Conservation (phyloP, 2,113 vertebrate species). For the Muntiacus reevesi region DNA sequence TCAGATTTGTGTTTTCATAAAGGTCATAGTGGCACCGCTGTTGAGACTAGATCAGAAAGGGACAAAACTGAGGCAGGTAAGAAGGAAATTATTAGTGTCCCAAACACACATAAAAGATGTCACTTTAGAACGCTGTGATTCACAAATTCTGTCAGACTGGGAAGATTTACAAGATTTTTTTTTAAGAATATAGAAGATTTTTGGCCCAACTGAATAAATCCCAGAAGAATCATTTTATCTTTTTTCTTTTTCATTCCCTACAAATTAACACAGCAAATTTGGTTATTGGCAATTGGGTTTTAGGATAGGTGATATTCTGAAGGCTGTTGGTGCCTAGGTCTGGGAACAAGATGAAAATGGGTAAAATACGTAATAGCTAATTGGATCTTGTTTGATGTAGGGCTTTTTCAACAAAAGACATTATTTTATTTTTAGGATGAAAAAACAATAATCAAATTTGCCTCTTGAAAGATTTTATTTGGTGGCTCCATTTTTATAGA, state of each 20-base stretch:
- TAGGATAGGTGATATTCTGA: background rate
- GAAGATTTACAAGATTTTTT: background rate
- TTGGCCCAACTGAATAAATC: background rate
- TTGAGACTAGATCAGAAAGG: background rate
- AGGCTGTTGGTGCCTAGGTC: background rate
- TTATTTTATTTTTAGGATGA: background rate
- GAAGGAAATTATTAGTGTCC: background rate
- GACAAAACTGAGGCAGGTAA: background rate
- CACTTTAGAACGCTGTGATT: background rate
- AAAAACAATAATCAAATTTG: background rate
- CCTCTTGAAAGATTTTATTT: background rate
- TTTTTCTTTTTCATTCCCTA: background rate
- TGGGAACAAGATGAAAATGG: background rate
- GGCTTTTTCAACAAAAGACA: background rate
- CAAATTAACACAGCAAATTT: background rate
- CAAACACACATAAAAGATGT: background rate
- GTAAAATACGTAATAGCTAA: background rate
- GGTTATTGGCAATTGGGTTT: background rate
- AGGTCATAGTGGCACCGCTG: background rate
- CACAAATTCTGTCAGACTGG: background rate
- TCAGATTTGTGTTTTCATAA: background rate
- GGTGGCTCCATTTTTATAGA: background rate
- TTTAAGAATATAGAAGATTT: background rate
- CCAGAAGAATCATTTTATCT: background rate
- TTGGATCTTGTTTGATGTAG: background rate